Evolutionary conservation across 37 sponge, comb jelly and placozoan species (phyloP).

Genomic region (Cliona cf. orientalis): DNA sequence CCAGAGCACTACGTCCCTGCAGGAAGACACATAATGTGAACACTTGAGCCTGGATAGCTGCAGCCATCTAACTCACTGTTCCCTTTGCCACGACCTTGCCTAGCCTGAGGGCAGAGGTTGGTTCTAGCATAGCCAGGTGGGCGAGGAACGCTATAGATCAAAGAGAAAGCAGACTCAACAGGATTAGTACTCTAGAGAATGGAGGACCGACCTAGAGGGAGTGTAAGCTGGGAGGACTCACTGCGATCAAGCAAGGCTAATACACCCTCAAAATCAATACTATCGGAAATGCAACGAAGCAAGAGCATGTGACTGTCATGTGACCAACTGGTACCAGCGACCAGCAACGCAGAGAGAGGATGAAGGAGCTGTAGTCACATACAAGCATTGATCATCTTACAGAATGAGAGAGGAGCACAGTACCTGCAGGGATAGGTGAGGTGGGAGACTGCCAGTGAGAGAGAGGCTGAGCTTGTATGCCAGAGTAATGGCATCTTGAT

Average conservation of each 20-base stretch:
- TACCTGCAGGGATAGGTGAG: neutral
- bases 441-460: neutral
- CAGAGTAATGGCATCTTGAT: conserved; percentile 2
- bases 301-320: conserved; percentile 1
- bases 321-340: conserved; percentile 37
- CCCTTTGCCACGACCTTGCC: too few species aligned
- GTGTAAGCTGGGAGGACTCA: neutral
- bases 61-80: too few species aligned
- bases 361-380: conserved; percentile 1
- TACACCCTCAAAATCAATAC: conserved; percentile 5
- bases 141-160: too few species aligned
- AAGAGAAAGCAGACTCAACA: too few species aligned
- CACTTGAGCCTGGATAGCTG: too few species aligned
- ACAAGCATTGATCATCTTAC: neutral
- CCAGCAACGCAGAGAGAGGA: neutral
- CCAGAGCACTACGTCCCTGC: too few species aligned
- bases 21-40: too few species aligned
- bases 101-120: too few species aligned
- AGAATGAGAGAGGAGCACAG: neutral
- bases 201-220: conserved; percentile 1
- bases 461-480: conserved; percentile 7
- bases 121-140: too few species aligned
- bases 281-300: conserved; percentile 4
- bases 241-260: neutral
- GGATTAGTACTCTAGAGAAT: too few species aligned